Evolutionary conservation across 2,797 vertebrate genomes (phyloP).

Genomic region (Sebastes minor): DNA sequence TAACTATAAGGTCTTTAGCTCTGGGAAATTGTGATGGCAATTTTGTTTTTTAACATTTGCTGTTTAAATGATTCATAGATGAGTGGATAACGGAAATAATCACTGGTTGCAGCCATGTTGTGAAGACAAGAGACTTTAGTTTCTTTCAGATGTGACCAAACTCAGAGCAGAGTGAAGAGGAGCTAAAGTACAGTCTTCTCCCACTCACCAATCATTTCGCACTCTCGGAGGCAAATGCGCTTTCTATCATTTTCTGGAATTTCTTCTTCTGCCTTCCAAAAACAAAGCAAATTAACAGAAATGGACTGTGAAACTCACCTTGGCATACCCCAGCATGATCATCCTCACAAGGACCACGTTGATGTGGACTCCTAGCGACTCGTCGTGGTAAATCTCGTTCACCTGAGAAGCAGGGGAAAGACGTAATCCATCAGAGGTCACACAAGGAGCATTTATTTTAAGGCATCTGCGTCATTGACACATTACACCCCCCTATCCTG

Average conservation of each 20-base stretch:
- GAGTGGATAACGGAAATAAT: background rate
- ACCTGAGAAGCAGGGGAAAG: constrained; percentile 80
- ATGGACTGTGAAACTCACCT: constrained; percentile 80
- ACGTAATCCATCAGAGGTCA: background rate
- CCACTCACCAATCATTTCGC: background rate
- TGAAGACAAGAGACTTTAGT: background rate
- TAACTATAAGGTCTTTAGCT: no score
- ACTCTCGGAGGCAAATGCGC: background rate
- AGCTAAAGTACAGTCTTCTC: background rate
- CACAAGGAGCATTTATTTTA: background rate
- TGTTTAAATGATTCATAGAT: background rate
- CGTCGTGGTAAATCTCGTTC: constrained; percentile 98
- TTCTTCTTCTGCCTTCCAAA: background rate
- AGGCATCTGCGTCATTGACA: background rate
- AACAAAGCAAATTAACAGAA: background rate
- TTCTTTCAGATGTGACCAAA: background rate
- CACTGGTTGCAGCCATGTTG: background rate
- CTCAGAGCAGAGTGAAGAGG: background rate
- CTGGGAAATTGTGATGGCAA: background rate
- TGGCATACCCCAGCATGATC: constrained; percentile 98
- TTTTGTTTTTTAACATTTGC: background rate
- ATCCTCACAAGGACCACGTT: constrained; percentile 98
- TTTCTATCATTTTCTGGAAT: background rate
- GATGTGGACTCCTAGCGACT: constrained; percentile 94
- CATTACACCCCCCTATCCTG: background rate